Conservation (phyloP, 2,888 invertebrate genomes). For the Kuschelorhynchus macadamiae region DNA sequence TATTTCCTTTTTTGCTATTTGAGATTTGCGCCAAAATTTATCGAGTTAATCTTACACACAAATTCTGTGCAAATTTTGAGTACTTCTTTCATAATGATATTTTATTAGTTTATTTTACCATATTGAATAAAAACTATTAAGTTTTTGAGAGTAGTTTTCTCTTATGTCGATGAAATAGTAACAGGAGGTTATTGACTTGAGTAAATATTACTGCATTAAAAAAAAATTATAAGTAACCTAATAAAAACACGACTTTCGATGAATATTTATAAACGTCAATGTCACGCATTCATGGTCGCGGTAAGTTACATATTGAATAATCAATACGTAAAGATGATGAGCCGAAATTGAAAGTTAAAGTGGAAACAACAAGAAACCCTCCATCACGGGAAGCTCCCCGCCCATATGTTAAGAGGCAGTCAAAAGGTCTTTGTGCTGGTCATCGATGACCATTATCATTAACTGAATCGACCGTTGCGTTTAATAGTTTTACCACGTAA, state of each 20-base stretch:
- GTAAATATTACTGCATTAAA: too few relatives aligned
- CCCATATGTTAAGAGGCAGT: slow-evolving; percentile 29
- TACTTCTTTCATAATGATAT: too few relatives aligned
- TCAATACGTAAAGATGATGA: slow-evolving; percentile 11
- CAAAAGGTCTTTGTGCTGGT: slow-evolving; percentile 28
- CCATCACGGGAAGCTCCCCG: slow-evolving; percentile 13
- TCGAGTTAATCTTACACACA: too few relatives aligned
- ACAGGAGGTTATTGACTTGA: too few relatives aligned
- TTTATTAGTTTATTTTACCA: too few relatives aligned
- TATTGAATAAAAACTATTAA: too few relatives aligned
- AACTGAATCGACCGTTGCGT: slow-evolving; percentile 11
- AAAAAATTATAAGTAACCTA: not conserved
- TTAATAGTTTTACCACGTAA: slow-evolving; percentile 1
- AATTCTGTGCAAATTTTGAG: too few relatives aligned
- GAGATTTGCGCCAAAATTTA: too few relatives aligned
- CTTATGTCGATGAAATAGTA: too few relatives aligned
- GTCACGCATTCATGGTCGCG: not conserved
- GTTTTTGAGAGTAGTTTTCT: too few relatives aligned
- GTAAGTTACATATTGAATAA: not conserved
- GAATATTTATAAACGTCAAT: not conserved
- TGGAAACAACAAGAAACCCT: slow-evolving; percentile 10
- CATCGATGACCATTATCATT: slow-evolving; percentile 38
- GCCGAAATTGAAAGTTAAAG: slow-evolving; percentile 15
- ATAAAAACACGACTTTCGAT: not conserved
- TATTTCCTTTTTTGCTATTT: too few relatives aligned